Percentiles rank a stretch among this genome's conserved stretches.
These are phyloP conservation scores for Cosmopolites sordidus DNA, from an alignment of 2,888 invertebrate genomes.

Conservation along the genomic window DNA sequence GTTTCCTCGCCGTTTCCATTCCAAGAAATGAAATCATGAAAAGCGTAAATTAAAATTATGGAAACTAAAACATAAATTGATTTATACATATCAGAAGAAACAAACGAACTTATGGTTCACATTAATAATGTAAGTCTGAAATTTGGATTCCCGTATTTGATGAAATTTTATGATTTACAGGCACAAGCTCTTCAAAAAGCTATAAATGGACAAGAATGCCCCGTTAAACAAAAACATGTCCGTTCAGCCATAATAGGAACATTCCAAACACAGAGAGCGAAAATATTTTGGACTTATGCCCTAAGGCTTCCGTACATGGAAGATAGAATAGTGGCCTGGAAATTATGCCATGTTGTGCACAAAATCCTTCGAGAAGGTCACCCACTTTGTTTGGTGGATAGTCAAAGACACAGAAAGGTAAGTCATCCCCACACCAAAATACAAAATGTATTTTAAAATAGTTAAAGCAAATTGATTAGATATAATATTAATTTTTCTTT, in stretches of 20 bases:
- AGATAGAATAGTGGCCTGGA: conserved; percentile 96
- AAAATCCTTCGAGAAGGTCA: conserved; percentile 95
- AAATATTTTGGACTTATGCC: conserved; percentile 79
- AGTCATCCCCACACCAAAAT: background rate
- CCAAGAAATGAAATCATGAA: too few relatives aligned
- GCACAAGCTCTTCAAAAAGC: conserved; percentile 88
- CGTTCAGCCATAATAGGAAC: conserved; percentile 92
- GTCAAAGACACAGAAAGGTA: conserved; percentile 67
- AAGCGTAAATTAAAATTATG: too few relatives aligned
- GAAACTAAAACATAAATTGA: too few relatives aligned
- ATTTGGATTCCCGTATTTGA: too few relatives aligned
- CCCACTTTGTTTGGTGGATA: conserved; percentile 78
- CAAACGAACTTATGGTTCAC: too few relatives aligned
- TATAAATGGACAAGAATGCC: conserved; percentile 84
- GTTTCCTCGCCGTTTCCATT: too few relatives aligned
- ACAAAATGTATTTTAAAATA: too few relatives aligned
- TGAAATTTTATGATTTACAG: conserved; percentile 57
- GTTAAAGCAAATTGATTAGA: too few relatives aligned
- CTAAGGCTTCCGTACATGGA: conserved; percentile 77
- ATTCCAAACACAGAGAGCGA: conserved; percentile 86
- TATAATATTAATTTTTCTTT: too few relatives aligned
- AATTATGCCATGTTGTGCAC: conserved; percentile 96
- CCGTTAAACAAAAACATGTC: conserved; percentile 98
- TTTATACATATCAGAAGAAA: too few relatives aligned
- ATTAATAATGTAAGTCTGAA: too few relatives aligned